phyloP scores from a whole-genome alignment of 2,888 invertebrate species.

The Sturmia bella region DNA sequence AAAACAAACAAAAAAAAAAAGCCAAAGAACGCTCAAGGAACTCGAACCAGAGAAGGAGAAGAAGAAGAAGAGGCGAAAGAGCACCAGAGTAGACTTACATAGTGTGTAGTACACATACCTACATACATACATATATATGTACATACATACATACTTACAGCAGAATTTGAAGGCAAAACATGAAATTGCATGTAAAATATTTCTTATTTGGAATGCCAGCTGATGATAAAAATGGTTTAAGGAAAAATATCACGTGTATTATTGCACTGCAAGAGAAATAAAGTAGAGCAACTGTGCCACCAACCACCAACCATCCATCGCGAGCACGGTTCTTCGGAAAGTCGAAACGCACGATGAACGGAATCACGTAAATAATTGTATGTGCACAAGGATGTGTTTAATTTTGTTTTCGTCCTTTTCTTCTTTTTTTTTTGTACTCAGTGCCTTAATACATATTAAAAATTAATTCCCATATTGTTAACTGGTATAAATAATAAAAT shows the following conservation, averaged over 20 bases:
- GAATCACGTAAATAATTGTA: slow-evolving; percentile 4
- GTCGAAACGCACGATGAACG: not conserved
- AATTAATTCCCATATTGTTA: slow-evolving; percentile 68
- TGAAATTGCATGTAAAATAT: slow-evolving; percentile 59
- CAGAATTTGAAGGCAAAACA: slow-evolving; percentile 53
- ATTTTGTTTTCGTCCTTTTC: slow-evolving; percentile 8
- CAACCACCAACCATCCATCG: slow-evolving; percentile 31
- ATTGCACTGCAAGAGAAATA: slow-evolving; percentile 24
- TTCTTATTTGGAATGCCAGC: slow-evolving; percentile 59
- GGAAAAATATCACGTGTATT: slow-evolving; percentile 66
- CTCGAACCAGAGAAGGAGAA: no score
- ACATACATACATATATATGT: no score
- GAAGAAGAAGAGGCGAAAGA: slow-evolving; percentile 27
- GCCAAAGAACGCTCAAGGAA: slow-evolving; percentile 12
- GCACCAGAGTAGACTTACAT: not conserved
- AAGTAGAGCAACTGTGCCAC: slow-evolving; percentile 38
- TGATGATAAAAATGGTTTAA: slow-evolving; percentile 56
- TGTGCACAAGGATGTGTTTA: not conserved
- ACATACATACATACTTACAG: no score
- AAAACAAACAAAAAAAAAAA: no score
- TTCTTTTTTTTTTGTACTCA: slow-evolving; percentile 4
- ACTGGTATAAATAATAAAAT: slow-evolving; percentile 52
- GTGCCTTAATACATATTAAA: slow-evolving; percentile 66
- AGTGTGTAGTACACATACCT: no score
- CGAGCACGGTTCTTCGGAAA: slow-evolving; percentile 15